Evolutionary conservation across 2,113 vertebrate genomes (phyloP).

Genomic region (Sebastes schlegelii): DNA sequence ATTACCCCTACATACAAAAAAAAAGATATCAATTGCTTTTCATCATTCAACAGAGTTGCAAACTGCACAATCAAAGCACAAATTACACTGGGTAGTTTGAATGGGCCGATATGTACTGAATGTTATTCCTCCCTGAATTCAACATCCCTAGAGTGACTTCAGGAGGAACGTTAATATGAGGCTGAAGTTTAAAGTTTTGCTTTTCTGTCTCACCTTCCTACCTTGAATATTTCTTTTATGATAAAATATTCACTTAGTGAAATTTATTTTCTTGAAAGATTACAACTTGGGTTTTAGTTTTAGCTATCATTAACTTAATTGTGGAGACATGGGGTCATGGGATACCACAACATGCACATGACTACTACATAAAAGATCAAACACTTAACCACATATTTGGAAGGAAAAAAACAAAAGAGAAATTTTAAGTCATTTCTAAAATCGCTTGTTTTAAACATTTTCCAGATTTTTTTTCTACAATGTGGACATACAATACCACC

Average conservation of each 20-base stretch:
- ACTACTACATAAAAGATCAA: background rate
- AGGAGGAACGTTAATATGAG: background rate
- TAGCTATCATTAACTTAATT: background rate
- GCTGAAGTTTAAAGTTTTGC: background rate
- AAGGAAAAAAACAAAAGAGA: background rate
- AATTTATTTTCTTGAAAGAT: background rate
- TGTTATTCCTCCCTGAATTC: background rate
- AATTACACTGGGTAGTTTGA: slow-evolving; percentile 5
- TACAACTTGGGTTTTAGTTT: background rate
- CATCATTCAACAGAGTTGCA: slow-evolving; percentile 40
- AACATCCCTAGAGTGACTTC: slow-evolving; percentile 9
- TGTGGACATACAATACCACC: background rate
- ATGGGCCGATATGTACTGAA: slow-evolving; percentile 13
- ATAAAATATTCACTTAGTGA: background rate
- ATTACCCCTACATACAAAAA: slow-evolving; percentile 42
- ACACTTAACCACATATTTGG: background rate
- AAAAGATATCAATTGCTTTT: slow-evolving; percentile 57
- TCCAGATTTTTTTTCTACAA: background rate
- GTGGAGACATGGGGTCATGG: background rate
- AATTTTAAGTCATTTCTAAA: background rate
- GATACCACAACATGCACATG: background rate
- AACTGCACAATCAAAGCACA: slow-evolving; percentile 35
- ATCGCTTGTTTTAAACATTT: background rate
- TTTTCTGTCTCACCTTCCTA: background rate
- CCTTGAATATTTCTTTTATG: background rate